Base-by-base conservation (phyloP, 2,888 invertebrate genomes). In the Noctua pronuba region DNA sequence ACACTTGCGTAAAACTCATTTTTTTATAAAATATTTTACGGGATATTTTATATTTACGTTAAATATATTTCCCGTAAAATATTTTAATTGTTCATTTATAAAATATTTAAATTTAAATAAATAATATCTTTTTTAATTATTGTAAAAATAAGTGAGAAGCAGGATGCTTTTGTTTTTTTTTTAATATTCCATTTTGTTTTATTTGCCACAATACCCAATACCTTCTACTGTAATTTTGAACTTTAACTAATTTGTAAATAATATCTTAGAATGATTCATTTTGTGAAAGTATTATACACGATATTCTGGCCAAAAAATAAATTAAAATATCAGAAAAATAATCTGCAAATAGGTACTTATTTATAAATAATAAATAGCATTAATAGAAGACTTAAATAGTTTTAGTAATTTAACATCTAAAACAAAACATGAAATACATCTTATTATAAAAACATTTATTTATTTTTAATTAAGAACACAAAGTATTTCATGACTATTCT, bases 391-490 rank as follows among this genome's bases (percentile, higher is more conserved):
- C n/a, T 6, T n/a, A 35, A 35, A 52, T 44, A 24, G 16, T 41
- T 35, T 49, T 24, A 41, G 13, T 31, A 73, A 80, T 73, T 18
- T 13, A 66, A 60, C 4, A 64, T 46, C 46, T 65, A 52, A 52
- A 82, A 74, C 31, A n/a, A 46, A 82, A 68, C 7, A 60, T 11
- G 35, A 1, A 68, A 71, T 55, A 75, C 28, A 28, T 55, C 16
- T 49, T 41, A 24, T 52, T 55, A 52, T 65, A 73, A 55, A 31
- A 62, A 75, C 64, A 62, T 75, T 64, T 21, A 60, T 64, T 52
- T 5, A 55, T 55, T 55, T 55, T 55, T 55, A 4, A 65, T 49
- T n/a, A 16, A 64, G 58, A 86, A 86, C 72, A 83, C 60, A 86
- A 77, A 77, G 18, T 18, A 21, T 73, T 69, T 73, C 7, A 82